Evolutionary conservation across 2,888 invertebrate species (phyloP).

Genomic region (Stictocephala bisonia): DNA sequence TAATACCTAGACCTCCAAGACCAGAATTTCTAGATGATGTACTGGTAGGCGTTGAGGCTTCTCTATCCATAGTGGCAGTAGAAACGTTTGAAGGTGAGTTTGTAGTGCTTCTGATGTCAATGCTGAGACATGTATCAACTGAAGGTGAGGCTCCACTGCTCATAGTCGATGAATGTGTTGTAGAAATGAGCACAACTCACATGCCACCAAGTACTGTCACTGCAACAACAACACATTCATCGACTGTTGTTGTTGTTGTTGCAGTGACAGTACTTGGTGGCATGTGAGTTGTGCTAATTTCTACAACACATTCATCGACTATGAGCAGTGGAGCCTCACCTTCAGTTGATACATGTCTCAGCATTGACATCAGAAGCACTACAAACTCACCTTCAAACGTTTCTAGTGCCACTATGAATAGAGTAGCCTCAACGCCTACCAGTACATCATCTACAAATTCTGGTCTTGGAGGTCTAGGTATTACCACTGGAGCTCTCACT

Average conservation of each 20-base stretch:
- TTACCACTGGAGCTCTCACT: conserved; percentile 86
- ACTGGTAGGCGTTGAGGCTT: too few relatives aligned
- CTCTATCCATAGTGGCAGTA: neutral
- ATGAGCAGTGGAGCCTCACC: conserved; percentile 7
- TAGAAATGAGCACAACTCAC: conserved; percentile 18
- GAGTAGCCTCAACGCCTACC: neutral
- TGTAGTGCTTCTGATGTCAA: conserved; percentile 8
- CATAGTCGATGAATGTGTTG: neutral
- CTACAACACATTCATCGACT: neutral
- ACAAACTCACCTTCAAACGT: neutral
- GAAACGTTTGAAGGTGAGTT: neutral
- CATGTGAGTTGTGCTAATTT: conserved; percentile 19
- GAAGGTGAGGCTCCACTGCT: conserved; percentile 3
- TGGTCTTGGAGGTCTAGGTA: too few relatives aligned
- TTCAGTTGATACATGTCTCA: conserved; percentile 5
- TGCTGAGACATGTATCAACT: conserved; percentile 11
- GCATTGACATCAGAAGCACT: conserved; percentile 11
- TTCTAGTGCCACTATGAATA: neutral
- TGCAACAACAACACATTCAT: neutral
- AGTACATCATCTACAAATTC: too few relatives aligned
- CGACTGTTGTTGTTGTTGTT: too few relatives aligned
- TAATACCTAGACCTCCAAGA: conserved; percentile 65
- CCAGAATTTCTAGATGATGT: neutral
- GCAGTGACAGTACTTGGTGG: conserved; percentile 12
- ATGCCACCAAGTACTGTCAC: conserved; percentile 7